phyloP scores from a whole-genome alignment of 2,797 vertebrate species.

The Apodemus agrarius region DNA sequence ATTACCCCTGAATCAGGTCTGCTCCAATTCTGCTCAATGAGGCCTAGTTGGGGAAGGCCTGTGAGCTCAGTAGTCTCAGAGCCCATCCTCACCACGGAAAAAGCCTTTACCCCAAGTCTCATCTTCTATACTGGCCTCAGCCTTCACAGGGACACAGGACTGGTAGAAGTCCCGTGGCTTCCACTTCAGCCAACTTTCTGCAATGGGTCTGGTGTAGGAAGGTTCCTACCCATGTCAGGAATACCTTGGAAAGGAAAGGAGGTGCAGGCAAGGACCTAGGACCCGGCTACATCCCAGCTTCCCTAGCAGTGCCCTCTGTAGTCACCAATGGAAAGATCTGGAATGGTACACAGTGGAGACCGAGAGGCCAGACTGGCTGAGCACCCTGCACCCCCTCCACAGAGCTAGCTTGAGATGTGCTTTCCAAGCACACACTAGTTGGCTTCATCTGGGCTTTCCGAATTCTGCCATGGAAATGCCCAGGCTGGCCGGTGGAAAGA shows the following conservation, averaged over 20 bases:
- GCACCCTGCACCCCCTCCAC: neutral
- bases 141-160: neutral
- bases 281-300: neutral
- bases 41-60: neutral
- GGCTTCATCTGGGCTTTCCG: slow-evolving; percentile 40
- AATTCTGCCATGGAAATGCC: slow-evolving; percentile 45
- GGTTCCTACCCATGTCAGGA: neutral
- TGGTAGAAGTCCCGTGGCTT: neutral
- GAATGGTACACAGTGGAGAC: neutral
- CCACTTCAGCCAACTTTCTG: neutral
- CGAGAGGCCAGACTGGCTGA: neutral
- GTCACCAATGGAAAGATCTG: slow-evolving; percentile 3
- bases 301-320: neutral
- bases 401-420: slow-evolving; percentile 2
- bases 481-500: slow-evolving; percentile 6
- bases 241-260: neutral
- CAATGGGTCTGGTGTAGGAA: neutral
- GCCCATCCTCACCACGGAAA: neutral
- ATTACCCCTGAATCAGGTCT: neutral
- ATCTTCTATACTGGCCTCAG: neutral
- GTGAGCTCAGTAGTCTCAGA: neutral
- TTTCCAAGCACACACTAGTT: slow-evolving; percentile 34
- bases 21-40: neutral
- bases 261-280: neutral
- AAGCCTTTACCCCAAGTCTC: neutral